A percentile compares a stretch with the other conserved stretches of the same genome.
Evolutionary conservation across 2,888 invertebrate genomes (phyloP).

Genomic region (Apoda limacodes): DNA sequence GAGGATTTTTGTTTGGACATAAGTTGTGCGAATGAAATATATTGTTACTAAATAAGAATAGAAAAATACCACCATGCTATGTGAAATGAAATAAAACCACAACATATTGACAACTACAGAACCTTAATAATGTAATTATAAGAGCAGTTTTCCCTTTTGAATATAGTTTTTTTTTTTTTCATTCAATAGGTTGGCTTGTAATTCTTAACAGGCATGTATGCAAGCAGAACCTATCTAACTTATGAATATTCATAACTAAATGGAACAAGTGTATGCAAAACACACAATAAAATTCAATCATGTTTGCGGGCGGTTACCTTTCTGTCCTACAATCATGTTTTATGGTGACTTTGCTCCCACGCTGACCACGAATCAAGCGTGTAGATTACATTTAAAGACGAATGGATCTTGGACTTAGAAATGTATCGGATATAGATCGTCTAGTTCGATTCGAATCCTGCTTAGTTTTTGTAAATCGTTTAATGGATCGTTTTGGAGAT

Average conservation of each 20-base stretch:
- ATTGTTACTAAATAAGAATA: no score
- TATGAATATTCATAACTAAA: constrained; percentile 22
- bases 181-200: no score
- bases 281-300: constrained; percentile 62
- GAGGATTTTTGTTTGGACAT: no score
- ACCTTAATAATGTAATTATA: constrained; percentile 4
- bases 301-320: constrained; percentile 42
- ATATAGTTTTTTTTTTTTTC: constrained; percentile 6
- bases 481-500: no score
- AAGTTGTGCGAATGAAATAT: no score
- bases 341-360: constrained; percentile 62
- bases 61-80: no score
- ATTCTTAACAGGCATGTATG: no score
- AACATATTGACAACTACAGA: no score
- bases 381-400: constrained; percentile 10
- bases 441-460: background rate
- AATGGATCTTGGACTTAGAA: no score
- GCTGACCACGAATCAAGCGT: constrained; percentile 33
- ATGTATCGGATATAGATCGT: constrained; percentile 2
- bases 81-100: no score
- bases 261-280: constrained; percentile 36
- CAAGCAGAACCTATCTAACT: no score
- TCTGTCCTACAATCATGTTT: constrained; percentile 47
- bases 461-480: no score
- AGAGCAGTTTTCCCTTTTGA: constrained; percentile 7